Evolutionary conservation across 2,888 invertebrate species (phyloP), one percentile per base, ranked within the genome.

Genomic region (Phaonia tiefii): DNA sequence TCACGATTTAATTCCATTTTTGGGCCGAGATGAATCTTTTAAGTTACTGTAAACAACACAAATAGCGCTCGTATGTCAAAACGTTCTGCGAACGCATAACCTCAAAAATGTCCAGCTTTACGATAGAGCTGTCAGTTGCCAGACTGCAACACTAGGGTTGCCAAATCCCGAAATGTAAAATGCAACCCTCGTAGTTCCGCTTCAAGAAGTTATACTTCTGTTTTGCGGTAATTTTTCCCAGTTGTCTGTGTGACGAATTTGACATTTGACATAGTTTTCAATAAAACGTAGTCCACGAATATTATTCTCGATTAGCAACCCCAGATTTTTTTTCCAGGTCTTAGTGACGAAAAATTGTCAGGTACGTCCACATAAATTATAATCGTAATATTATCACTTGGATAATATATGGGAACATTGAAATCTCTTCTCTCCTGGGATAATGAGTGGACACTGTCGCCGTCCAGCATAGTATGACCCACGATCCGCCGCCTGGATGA

Each of bases 171-270:
- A n/a, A n/a, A n/a, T n/a, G n/a, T n/a, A n/a, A n/a, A n/a, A n/a
- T n/a, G n/a, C n/a, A n/a, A n/a, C n/a, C 39, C 42, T 70, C 39
- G 39, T 39, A 54, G 22, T 69, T 42, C 25, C 20, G 20, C 51
- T 31, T 26, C 22, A 54, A 69, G 54, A 17, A 17, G 46, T 15
- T 51, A 51, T 49, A 69, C 37, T 69, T 69, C 39, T 69, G 49
- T 22, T 69, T 69, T 69, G 39, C 20, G 37, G 69, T 25, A 69
- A 69, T 54, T 39, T 31, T 54, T 70, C 42, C 42, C 56, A 56
- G 25, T 70, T 22, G 56, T 44, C 56, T 42, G 70, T 70, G 39
- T 54, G 69, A 70, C 56, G 56, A 42, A 70, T 25, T 42, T 69
- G 37, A 54, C 54, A 54, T 22, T 37, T 69, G 3, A 44, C 56